These are phyloP conservation scores for Agapostemon virescens DNA, from an alignment of 2,888 invertebrate species.

Conservation along the genomic window DNA sequence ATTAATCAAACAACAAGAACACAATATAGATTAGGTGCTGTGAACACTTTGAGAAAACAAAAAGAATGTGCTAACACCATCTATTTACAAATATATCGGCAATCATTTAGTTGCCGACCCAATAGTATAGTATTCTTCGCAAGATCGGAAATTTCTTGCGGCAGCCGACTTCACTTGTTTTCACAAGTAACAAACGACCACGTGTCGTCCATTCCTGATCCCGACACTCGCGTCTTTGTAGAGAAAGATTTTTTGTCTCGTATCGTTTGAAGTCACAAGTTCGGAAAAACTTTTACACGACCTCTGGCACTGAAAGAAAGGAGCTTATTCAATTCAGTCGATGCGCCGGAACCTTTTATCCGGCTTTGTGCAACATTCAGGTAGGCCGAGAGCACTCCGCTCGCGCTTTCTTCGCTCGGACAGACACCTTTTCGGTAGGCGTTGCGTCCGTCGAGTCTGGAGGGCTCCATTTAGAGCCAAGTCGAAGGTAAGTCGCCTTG, in stretches of 20 bases:
- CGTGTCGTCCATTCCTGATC: background rate
- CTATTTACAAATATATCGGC: no score
- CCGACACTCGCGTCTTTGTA: background rate
- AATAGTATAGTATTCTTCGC: background rate
- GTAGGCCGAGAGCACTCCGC: conserved; percentile 31
- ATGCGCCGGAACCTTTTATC: conserved; percentile 17
- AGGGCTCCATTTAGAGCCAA: conserved; percentile 32
- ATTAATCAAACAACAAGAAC: no score
- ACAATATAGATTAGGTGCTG: no score
- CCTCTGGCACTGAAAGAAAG: background rate
- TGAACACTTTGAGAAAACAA: no score
- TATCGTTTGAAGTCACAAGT: background rate
- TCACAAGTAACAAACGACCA: background rate
- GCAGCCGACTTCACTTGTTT: background rate
- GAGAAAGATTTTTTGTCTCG: background rate
- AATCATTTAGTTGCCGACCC: no score
- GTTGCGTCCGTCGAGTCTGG: conserved; percentile 4
- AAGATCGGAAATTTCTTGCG: background rate
- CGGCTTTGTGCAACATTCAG: conserved; percentile 23
- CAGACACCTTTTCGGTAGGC: conserved; percentile 20
- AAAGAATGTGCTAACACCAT: no score
- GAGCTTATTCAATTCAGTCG: conserved; percentile 30
- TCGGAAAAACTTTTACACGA: background rate
- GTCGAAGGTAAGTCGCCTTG: conserved; percentile 41
- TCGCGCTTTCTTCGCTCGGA: conserved; percentile 20